These are phyloP conservation scores for Aspidoscelis tigris DNA, from an alignment of 2,113 vertebrate genomes.

Conservation along the genomic window DNA sequence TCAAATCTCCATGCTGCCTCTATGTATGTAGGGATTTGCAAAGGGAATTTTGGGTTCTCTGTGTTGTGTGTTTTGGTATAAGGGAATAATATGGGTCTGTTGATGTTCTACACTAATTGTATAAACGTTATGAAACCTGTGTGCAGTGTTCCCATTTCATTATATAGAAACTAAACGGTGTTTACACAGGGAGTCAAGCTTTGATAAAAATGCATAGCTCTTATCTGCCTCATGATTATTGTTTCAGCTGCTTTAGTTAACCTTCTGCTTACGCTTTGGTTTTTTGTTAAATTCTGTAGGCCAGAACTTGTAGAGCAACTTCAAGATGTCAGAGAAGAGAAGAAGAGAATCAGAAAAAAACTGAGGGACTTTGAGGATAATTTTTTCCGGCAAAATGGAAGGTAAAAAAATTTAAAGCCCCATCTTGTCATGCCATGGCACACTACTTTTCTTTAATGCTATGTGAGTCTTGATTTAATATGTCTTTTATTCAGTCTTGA, in stretches of 20 bases:
- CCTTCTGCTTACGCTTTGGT: neutral
- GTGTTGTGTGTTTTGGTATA: neutral
- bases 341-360: constrained; percentile 92
- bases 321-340: constrained; percentile 94
- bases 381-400: constrained; percentile 95
- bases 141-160: too few relatives aligned
- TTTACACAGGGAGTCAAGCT: too few relatives aligned
- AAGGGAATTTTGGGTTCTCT: neutral
- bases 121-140: neutral
- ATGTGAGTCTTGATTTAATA: neutral
- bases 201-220: too few relatives aligned
- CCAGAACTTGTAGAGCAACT: constrained; percentile 94
- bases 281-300: constrained; percentile 72
- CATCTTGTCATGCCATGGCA: neutral
- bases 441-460: neutral
- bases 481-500: neutral
- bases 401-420: constrained; percentile 72
- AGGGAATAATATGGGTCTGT: neutral
- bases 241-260: neutral
- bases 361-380: constrained; percentile 96
- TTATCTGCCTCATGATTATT: too few relatives aligned
- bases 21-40: constrained; percentile 78
- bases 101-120: too few relatives aligned
- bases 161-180: neutral
- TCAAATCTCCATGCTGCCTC: constrained; percentile 95